Conservation (phyloP, 2,113 vertebrate genomes). For the Rhodinocichla rosea region DNA sequence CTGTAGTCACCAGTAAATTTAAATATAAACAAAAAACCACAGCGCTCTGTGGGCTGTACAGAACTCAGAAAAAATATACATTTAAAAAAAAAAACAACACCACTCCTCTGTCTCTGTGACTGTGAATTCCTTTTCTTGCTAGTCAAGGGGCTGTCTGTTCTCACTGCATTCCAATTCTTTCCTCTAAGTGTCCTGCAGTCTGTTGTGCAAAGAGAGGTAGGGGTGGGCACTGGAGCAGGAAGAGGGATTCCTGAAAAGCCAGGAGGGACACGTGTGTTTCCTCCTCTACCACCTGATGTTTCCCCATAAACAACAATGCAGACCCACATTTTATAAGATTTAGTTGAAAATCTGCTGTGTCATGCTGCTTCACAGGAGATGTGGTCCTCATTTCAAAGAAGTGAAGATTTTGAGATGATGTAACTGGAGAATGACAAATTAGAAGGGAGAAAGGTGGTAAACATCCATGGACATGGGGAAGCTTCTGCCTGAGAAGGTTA, state of each 20-base stretch:
- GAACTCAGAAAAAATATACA: background rate
- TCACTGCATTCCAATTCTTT: background rate
- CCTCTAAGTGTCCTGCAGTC: background rate
- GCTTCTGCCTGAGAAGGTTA: too few species aligned
- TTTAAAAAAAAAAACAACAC: background rate
- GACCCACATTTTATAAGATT: background rate
- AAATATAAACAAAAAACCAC: background rate
- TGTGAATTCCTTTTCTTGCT: background rate
- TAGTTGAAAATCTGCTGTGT: background rate
- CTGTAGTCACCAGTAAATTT: background rate
- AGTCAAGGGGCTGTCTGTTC: background rate
- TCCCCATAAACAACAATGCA: background rate
- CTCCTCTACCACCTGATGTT: background rate
- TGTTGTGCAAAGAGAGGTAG: background rate
- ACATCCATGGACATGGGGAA: background rate
- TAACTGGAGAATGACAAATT: background rate
- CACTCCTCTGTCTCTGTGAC: background rate
- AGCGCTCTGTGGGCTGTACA: background rate
- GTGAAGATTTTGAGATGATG: background rate
- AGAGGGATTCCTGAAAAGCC: background rate
- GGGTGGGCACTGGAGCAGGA: background rate
- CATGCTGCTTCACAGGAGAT: background rate
- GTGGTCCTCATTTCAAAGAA: background rate
- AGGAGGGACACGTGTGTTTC: rapidly evolving
- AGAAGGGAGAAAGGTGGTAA: background rate